Percentiles rank a stretch among this genome's conserved stretches.
These are phyloP conservation scores for Thaumatotibia leucotreta DNA, from an alignment of 1,140 invertebrate species.

Conservation along the genomic window DNA sequence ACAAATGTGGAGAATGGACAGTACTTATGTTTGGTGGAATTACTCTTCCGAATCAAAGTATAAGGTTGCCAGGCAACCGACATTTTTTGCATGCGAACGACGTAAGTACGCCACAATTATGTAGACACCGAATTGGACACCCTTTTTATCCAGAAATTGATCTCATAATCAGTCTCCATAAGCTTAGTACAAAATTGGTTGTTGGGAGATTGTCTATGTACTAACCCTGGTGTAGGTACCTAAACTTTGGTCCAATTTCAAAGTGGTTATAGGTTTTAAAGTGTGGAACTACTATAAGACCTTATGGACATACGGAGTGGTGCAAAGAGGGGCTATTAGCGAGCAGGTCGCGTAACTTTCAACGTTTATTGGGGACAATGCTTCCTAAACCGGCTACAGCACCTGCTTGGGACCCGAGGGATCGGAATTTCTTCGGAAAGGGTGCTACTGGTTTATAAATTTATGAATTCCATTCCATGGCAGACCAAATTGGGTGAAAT, in stretches of 20 bases:
- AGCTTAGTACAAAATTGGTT: too few species aligned
- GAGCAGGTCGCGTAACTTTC: constrained; percentile 36
- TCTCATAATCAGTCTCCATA: too few species aligned
- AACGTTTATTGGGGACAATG: constrained; percentile 30
- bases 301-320: not conserved
- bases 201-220: too few species aligned
- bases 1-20: too few species aligned
- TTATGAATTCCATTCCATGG: constrained; percentile 1
- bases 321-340: constrained; percentile 21
- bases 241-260: not conserved
- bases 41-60: too few species aligned
- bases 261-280: not conserved
- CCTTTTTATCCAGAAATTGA: too few species aligned
- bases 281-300: not conserved
- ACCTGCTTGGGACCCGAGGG: constrained; percentile 32
- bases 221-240: too few species aligned
- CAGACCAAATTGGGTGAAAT: not conserved
- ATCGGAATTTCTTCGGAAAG: constrained; percentile 21
- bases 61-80: too few species aligned
- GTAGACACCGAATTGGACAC: too few species aligned
- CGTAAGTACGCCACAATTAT: too few species aligned
- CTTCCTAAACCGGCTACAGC: constrained; percentile 34
- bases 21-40: not conserved
- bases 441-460: constrained; percentile 17
- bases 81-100: too few species aligned